Conservation (phyloP, 1,140 invertebrate genomes). For the Micrasema longulum region DNA sequence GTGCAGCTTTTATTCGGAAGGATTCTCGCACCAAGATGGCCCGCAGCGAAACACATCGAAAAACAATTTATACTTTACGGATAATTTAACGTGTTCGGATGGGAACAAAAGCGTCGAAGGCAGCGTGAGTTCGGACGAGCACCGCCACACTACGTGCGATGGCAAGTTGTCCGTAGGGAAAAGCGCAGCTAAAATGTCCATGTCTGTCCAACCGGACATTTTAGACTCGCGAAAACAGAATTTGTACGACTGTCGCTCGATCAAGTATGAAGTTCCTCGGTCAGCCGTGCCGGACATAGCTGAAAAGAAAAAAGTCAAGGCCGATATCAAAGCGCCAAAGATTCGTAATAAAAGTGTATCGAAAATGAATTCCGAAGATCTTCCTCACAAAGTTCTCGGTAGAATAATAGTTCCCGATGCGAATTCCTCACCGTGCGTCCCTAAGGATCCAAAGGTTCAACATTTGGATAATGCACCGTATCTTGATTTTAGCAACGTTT, state of each 20-base stretch:
- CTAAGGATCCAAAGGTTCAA: conserved; percentile 16
- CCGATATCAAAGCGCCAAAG: conserved; percentile 43
- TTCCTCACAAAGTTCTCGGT: conserved; percentile 12
- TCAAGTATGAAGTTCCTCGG: conserved; percentile 13
- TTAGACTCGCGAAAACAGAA: conserved; percentile 31
- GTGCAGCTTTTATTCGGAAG: conserved; percentile 46
- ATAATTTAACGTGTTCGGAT: conserved; percentile 48
- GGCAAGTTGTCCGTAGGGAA: conserved; percentile 30
- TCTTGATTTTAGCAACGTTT: conserved; percentile 8
- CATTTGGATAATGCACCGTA: conserved; percentile 6
- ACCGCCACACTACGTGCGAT: conserved; percentile 17
- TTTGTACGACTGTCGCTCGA: not conserved
- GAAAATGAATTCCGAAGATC: conserved; percentile 9
- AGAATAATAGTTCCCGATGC: conserved; percentile 16
- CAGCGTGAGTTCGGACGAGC: conserved; percentile 36
- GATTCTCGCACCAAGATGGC: conserved; percentile 46
- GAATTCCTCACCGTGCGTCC: not conserved
- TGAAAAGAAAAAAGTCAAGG: conserved; percentile 36
- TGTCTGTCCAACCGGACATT: conserved; percentile 38
- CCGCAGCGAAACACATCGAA: conserved; percentile 52
- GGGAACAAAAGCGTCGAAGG: conserved; percentile 48
- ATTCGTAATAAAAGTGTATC: conserved; percentile 2
- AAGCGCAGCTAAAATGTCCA: conserved; percentile 2
- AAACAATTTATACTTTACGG: conserved; percentile 52
- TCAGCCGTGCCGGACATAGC: conserved; percentile 8